Percentiles rank a stretch among this genome's conserved stretches.
phyloP scores from a whole-genome alignment of 2,113 vertebrate genomes.

The Camelus bactrianus region DNA sequence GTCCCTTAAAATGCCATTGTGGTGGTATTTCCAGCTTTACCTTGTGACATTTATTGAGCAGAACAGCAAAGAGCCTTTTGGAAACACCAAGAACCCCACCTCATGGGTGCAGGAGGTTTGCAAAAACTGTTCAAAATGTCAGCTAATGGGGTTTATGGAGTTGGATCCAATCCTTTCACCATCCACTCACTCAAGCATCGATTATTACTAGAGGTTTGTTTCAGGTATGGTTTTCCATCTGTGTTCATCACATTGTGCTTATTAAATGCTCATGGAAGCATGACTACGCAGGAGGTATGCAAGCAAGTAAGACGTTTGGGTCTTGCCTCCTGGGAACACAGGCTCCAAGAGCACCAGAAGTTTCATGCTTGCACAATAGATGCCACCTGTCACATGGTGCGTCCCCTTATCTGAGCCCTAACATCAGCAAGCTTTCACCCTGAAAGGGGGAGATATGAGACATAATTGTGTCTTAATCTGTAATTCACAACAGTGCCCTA shows the following conservation, averaged over 20 bases:
- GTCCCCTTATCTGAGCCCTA: conserved; percentile 47
- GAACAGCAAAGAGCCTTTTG: neutral
- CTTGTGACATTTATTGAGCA: conserved; percentile 1
- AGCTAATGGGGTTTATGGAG: neutral
- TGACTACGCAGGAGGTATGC: conserved; percentile 59
- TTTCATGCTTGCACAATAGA: conserved; percentile 55
- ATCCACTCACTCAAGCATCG: neutral
- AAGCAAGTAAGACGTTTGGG: conserved; percentile 45
- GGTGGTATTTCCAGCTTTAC: neutral
- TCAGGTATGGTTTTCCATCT: conserved; percentile 64
- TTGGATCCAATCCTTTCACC: neutral
- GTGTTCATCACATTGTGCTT: neutral
- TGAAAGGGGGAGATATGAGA: conserved; percentile 45
- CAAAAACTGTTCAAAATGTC: neutral
- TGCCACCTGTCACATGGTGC: conserved; percentile 41
- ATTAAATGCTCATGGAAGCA: conserved; percentile 62
- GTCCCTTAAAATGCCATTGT: neutral
- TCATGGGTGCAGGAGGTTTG: neutral
- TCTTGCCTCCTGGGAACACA: conserved; percentile 61
- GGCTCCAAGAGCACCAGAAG: conserved; percentile 58
- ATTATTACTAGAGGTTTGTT: neutral
- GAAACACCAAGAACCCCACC: neutral
- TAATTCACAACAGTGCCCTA: conserved; percentile 60
- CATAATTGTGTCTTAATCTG: conserved; percentile 78
- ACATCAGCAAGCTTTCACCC: conserved; percentile 67